Base-by-base conservation (phyloP, 2,113 vertebrate genomes). In the Protomyctophum bolini region DNA sequence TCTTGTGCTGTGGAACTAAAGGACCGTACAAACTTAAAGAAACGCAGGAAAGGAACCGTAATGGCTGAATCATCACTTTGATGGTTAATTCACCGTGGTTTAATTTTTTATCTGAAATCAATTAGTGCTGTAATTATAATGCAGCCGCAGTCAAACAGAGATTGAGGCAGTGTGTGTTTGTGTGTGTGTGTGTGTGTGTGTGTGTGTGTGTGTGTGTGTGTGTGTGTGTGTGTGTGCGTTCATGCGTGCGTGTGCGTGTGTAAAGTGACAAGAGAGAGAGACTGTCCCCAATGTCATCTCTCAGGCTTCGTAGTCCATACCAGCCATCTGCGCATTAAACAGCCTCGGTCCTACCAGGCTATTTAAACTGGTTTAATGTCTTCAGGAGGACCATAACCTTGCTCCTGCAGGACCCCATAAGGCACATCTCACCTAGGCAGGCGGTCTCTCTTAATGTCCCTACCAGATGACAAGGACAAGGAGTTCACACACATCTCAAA, bases 381-480 rank as follows among this genome's bases (percentile, higher is more conserved):
- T 87, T 84, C 83, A 76, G 68, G 59, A 80, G 86, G 80, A 78
- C 85, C 63, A 68, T 90, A 85, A 89, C 89, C 79, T 82, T 81
- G 79, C 82, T 85, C 75, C 78, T 80, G 68, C 58, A 68, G 80
- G 80, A 81, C 66, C 80, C 81, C 80, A 80, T 77, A 88, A 86
- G 81, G 70, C 82, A 79, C 81, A 86, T 88, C 87, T 83, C 7
- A 41, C 72, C 70, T 29, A 84, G 77, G 78, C 81, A 76, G 82
- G 88, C 75, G 81, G 85, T 76, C 83, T 83, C 78, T 21, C 21
- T 79, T 90, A 91, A 91, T 88, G 88, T 81, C 81, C 72, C 49
- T 11, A 89, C 79, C 89, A 91, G 88, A 91, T 86, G 91, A 91
- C 89, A 90, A 82, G 87, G 85, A 85, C 80, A 63, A 79, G 80